phyloP scores from a whole-genome alignment of 1,140 invertebrate genomes.

The Sycophila sp. region DNA sequence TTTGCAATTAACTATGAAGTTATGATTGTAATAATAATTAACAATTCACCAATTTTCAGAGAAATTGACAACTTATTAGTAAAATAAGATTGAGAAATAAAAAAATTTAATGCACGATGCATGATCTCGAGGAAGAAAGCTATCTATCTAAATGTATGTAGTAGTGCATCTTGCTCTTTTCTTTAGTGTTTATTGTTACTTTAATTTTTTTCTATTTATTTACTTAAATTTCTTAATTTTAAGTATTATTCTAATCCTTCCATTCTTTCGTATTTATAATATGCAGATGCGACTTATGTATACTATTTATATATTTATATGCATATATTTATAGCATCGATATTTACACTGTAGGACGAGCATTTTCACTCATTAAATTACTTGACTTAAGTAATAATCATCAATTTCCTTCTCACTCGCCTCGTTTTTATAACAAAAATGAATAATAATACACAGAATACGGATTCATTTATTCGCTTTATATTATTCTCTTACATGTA shows the following conservation, averaged over 20 bases:
- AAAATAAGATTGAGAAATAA: conserved; percentile 41
- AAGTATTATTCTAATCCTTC: conserved; percentile 25
- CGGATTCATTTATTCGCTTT: no score
- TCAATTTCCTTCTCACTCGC: conserved; percentile 11
- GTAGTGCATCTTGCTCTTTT: conserved; percentile 45
- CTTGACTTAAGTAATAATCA: no score
- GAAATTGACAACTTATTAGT: conserved; percentile 34
- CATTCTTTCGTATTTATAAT: conserved; percentile 55
- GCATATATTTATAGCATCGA: conserved; percentile 48
- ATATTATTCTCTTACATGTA: conserved; percentile 30
- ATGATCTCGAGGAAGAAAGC: conserved; percentile 43
- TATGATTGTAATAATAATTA: conserved; percentile 51
- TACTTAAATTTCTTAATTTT: no score
- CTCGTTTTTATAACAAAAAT: conserved; percentile 39
- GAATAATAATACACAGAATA: conserved; percentile 62
- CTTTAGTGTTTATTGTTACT: conserved; percentile 50
- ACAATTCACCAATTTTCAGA: conserved; percentile 46
- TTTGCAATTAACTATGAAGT: conserved; percentile 54
- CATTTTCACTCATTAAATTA: conserved; percentile 31
- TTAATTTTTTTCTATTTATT: conserved; percentile 29
- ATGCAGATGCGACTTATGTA: conserved; percentile 45
- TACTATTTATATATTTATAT: conserved; percentile 54
- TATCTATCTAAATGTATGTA: conserved; percentile 59
- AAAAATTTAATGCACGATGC: conserved; percentile 43
- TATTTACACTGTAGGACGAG: conserved; percentile 48